Conservation (phyloP, 2,888 invertebrate genomes). For the Archips xylosteana region DNA sequence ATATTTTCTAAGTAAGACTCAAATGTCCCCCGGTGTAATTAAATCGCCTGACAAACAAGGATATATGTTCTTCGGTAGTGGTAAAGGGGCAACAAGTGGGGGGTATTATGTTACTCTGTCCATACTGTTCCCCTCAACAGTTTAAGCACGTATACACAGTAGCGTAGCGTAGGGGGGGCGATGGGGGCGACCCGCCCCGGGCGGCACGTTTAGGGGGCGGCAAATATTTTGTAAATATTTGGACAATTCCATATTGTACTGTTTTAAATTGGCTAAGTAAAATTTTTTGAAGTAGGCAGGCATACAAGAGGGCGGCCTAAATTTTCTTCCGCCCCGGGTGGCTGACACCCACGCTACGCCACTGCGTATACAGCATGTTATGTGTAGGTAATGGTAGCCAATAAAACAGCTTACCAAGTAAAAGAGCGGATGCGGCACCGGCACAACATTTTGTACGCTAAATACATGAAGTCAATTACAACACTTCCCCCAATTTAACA, state of each 20-base stretch:
- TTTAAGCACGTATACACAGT: conserved; percentile 25
- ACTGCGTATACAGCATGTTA: conserved; percentile 17
- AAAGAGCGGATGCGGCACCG: conserved; percentile 41
- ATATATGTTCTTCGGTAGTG: conserved; percentile 40
- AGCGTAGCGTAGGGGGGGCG: too few species aligned
- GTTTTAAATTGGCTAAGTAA: too few species aligned
- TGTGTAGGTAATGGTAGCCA: conserved; percentile 24
- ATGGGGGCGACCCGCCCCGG: too few species aligned
- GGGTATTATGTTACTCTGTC: conserved; percentile 43
- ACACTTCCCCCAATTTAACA: background rate
- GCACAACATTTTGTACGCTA: conserved; percentile 33
- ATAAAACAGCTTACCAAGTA: conserved; percentile 32
- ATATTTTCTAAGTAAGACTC: conserved; percentile 21
- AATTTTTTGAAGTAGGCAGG: too few species aligned
- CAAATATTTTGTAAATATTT: too few species aligned
- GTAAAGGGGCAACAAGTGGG: conserved; percentile 38
- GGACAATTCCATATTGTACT: too few species aligned
- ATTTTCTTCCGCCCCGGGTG: too few species aligned
- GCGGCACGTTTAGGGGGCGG: too few species aligned
- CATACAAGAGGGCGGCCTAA: too few species aligned
- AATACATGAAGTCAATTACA: conserved; percentile 28
- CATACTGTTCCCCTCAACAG: conserved; percentile 33
- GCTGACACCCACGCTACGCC: too few species aligned
- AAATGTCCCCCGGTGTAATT: conserved; percentile 33
- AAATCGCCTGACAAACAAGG: conserved; percentile 37